Evolutionary conservation across 92 coral and sea anemone genomes (phyloP).

Genomic region (Siderastrea siderea): DNA sequence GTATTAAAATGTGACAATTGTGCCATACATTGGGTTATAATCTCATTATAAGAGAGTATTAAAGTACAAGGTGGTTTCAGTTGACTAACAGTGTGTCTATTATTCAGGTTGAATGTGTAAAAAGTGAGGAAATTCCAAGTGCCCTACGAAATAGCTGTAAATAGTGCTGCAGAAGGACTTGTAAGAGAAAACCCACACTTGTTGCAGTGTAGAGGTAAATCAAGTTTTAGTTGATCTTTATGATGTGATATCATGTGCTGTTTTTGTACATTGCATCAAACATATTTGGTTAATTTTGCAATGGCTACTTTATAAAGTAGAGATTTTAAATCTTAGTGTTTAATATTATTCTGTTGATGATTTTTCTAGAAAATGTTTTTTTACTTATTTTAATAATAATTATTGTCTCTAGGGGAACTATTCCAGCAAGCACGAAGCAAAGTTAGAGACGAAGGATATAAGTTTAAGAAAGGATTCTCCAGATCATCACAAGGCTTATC

Average conservation of each 20-base stretch:
- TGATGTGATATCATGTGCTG: too few relatives aligned
- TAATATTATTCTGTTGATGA: not conserved
- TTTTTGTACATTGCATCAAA: not conserved
- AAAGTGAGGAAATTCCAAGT: not conserved
- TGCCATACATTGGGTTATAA: too few relatives aligned
- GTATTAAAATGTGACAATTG: too few relatives aligned
- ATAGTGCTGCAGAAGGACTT: conserved; percentile 43
- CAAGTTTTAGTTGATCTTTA: not conserved
- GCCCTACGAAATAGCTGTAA: conserved; percentile 50
- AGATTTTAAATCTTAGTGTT: too few relatives aligned
- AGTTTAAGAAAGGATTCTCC: conserved; percentile 43
- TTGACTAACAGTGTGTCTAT: not conserved
- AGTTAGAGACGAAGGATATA: conserved; percentile 35
- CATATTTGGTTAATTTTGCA: not conserved
- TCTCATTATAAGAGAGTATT: too few relatives aligned
- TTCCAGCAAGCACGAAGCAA: conserved; percentile 34
- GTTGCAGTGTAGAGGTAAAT: conserved; percentile 48
- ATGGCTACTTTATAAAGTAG: too few relatives aligned
- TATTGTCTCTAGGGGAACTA: conserved; percentile 21
- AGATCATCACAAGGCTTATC: not conserved
- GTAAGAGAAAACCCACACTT: conserved; percentile 41
- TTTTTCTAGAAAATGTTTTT: not conserved
- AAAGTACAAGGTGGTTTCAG: too few relatives aligned
- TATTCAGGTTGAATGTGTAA: not conserved
- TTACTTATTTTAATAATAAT: not conserved